phyloP scores from a whole-genome alignment of 2,113 vertebrate species.

The Esox niger region DNA sequence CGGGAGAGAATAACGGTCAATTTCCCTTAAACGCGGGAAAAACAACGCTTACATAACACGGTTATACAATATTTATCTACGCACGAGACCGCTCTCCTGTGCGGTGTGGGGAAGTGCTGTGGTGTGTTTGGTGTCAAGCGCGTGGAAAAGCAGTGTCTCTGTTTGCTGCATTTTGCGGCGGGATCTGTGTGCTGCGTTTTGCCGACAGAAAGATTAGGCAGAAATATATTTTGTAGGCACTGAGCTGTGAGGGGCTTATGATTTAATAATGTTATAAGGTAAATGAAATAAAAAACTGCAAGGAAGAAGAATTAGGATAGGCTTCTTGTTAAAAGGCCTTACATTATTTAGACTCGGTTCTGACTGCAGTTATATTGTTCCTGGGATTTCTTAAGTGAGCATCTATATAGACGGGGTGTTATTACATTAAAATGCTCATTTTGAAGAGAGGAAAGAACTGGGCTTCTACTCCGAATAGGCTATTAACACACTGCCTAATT shows the following conservation, averaged over 20 bases:
- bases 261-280: background rate
- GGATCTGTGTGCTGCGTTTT: too few relatives aligned
- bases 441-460: constrained; percentile 10
- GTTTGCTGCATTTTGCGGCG: background rate
- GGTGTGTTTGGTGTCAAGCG: too few relatives aligned
- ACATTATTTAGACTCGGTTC: background rate
- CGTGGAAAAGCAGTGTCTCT: too few relatives aligned
- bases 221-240: background rate
- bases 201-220: background rate
- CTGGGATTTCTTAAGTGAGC: background rate
- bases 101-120: too few relatives aligned
- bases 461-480: background rate
- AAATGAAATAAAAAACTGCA: background rate
- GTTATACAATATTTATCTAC: background rate
- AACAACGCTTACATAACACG: background rate
- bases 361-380: background rate
- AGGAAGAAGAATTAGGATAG: background rate
- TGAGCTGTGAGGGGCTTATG: background rate
- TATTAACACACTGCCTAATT: background rate
- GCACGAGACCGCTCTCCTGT: too few relatives aligned
- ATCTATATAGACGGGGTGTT: constrained; percentile 22
- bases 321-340: too few relatives aligned
- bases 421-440: constrained; percentile 23
- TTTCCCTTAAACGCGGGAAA: background rate
- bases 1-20: background rate